Percentiles rank a stretch among this genome's conserved stretches.
Evolutionary conservation across 2,888 invertebrate genomes (phyloP).

Genomic region (Metellina segmentata): DNA sequence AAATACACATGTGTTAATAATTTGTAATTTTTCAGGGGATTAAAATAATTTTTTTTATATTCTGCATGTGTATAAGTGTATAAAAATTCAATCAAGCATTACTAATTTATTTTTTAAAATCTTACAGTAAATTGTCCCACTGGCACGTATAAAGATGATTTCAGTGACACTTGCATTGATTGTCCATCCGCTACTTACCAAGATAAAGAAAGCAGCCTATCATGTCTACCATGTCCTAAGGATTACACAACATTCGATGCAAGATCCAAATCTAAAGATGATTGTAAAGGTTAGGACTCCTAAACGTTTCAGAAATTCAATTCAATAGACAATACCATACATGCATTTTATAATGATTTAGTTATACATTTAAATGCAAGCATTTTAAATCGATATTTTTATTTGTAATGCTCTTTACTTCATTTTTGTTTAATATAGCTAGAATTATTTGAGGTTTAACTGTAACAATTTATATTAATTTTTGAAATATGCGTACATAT

Average conservation of each 20-base stretch:
- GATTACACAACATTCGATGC: constrained; percentile 52
- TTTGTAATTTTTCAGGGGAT: too few relatives aligned
- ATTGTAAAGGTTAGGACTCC: constrained; percentile 59
- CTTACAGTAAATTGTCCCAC: constrained; percentile 71
- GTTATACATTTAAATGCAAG: too few relatives aligned
- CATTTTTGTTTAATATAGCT: too few relatives aligned
- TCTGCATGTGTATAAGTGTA: neutral
- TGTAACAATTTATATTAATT: too few relatives aligned
- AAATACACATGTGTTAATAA: too few relatives aligned
- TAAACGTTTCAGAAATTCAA: too few relatives aligned
- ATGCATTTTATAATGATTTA: too few relatives aligned
- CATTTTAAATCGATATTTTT: too few relatives aligned
- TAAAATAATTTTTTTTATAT: neutral
- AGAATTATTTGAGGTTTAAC: too few relatives aligned
- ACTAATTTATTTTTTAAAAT: neutral
- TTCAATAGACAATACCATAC: too few relatives aligned
- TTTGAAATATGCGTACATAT: too few relatives aligned
- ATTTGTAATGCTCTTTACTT: too few relatives aligned
- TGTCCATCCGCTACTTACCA: constrained; percentile 67
- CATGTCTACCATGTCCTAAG: constrained; percentile 61
- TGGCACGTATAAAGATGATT: constrained; percentile 64
- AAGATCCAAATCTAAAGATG: constrained; percentile 46
- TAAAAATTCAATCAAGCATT: neutral
- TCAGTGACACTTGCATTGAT: constrained; percentile 24
- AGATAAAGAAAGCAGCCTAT: constrained; percentile 46